Evolutionary conservation across 2,113 vertebrate species (phyloP), one percentile per base, ranked within the genome.

Genomic region (Cebus imitator): DNA sequence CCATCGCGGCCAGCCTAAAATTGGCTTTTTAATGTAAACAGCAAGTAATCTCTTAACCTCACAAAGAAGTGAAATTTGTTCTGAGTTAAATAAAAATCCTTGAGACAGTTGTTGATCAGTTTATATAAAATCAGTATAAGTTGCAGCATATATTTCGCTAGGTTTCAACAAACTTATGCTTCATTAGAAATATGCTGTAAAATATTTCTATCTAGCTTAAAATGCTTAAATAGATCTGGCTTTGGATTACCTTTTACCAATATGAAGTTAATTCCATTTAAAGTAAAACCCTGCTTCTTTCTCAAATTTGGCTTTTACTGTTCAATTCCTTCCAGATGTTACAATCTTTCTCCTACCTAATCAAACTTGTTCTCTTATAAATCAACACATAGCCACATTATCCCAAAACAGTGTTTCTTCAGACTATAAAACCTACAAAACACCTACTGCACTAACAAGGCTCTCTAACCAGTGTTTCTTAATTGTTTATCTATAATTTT

Each of bases 171-270:
- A 93, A 23, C 27, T 61, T 66, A 78, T 55, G 52, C n/a, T 83
- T 91, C 55, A 61, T 52, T 76, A 90, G 10, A 94, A 91, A 25
- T 81, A 43, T 82, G 43, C 64, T 32, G 64, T 66, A 66, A 93
- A 84, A 75, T 81, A 89, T n/a, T 93, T 70, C 81, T 90, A 57
- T 89, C 37, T 92, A 88, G 32, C 32, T 78, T 93, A 92, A 85
- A 50, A 84, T 50, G 58, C 48, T 85, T 92, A 87, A 66, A 43
- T n/a, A 64, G 8, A 55, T 66, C n/a, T 86, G 50, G 9, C 18
- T 92, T 73, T 94, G 85, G 27, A 81, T 43, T 70, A 70, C 17
- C 45, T 91, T 93, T 85, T 68, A 91, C 27, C 37, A 90, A 83
- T 21, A 92, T 48, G 8, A 96, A 90, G 52, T 90, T 37, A 94